Evolutionary conservation across 2,113 vertebrate genomes (phyloP), one percentile per base, ranked within the genome.

Genomic region (Coracopsis vasa): DNA sequence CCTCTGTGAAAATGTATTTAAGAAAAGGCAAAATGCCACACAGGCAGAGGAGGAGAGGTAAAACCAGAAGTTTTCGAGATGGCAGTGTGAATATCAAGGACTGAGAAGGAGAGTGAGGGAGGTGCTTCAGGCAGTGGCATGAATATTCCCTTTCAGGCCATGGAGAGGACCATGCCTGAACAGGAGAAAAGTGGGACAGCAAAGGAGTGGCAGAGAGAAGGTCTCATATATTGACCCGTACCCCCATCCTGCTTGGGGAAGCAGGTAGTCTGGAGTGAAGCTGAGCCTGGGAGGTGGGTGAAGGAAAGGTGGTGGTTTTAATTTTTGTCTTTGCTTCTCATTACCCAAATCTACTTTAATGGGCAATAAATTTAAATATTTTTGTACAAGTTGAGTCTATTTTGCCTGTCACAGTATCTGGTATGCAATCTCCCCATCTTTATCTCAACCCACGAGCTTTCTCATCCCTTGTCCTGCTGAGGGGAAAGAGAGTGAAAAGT

Each of bases 11-110:
- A 89, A 65, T 1, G 2, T 28, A 50, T 35, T 45, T 70, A 84
- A 54, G n/a, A 44, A 51, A 42, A 37, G 16, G 25, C 4, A 90
- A 87, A 78, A 87, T 8, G 37, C 11, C 65, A 62, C 18, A 51
- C 2, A 37, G 27, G 17, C 31, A 75, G 24, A 53, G 6, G 12
- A 77, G 6, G 17, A 19, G 13, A 5, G 2, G 0, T 16, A 23
- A 25, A 65, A 9, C 10, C 16, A 3, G 1, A 33, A n/a, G 3
- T 28, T 27, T 23, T 15, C 14, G 72, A 75, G 71, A 72, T 20
- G 23, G 71, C 16, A 60, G 31, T 2, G 8, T 50, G 14, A 79
- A 50, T 3, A 60, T 53, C 47, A 45, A 80, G 47, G 7, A 37
- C 12, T 41, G 51, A 67, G 15, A 18, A 85, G 10, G 11, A 66